A percentile compares a stretch with the other conserved stretches of the same genome.
phyloP scores from a whole-genome alignment of 2,113 vertebrate species.

The Saguinus imperator region DNA sequence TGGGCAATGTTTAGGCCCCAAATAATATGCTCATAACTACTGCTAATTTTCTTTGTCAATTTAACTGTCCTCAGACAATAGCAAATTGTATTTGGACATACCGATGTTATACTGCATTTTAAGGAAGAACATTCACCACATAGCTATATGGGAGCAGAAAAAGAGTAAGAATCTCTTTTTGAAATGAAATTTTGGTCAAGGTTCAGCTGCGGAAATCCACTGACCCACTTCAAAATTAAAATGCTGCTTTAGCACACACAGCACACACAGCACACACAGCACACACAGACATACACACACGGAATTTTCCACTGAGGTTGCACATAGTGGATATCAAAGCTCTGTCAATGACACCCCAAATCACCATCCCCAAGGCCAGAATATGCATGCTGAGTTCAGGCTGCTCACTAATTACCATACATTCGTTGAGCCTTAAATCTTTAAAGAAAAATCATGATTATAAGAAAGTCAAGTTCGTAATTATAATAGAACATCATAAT shows the following conservation, averaged over 20 bases:
- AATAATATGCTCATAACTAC: background rate
- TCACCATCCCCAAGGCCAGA: slow-evolving; percentile 20
- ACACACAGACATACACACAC: background rate
- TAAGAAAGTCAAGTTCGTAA: slow-evolving; percentile 10
- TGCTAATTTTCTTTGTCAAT: slow-evolving; percentile 5
- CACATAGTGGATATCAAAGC: slow-evolving; percentile 23
- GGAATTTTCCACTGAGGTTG: slow-evolving; percentile 48
- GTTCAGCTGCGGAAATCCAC: slow-evolving; percentile 54
- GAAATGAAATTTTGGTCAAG: background rate
- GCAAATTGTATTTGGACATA: background rate
- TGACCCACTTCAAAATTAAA: slow-evolving; percentile 62
- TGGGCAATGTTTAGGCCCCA: background rate
- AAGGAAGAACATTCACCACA: background rate
- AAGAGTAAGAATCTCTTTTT: background rate
- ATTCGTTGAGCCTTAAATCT: slow-evolving; percentile 28
- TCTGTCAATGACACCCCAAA: background rate
- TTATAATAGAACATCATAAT: slow-evolving; percentile 44
- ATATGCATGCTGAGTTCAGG: background rate
- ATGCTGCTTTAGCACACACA: background rate
- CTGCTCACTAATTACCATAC: slow-evolving; percentile 7
- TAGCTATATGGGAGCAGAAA: background rate
- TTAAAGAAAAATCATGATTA: slow-evolving; percentile 42
- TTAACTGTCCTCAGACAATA: background rate
- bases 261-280: background rate
- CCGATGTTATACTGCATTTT: background rate